Evolutionary conservation across 2,113 vertebrate species (phyloP).

Genomic region (Malurus alboscapulatus): DNA sequence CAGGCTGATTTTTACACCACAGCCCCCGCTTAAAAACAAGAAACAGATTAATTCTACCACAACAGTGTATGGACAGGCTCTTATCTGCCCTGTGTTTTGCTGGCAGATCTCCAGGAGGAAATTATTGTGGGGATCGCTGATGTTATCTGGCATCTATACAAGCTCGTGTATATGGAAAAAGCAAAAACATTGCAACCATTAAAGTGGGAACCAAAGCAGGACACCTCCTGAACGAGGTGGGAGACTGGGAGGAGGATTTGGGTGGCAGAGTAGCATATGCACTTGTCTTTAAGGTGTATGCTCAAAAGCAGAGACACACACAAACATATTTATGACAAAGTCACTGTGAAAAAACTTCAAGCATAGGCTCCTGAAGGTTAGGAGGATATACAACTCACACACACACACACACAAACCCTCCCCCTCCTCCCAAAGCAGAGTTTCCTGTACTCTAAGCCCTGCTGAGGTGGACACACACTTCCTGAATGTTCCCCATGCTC

Average conservation of each 20-base stretch:
- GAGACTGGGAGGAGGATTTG: not conserved
- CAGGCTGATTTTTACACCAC: not conserved
- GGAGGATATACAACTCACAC: not conserved
- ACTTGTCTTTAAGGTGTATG: not conserved
- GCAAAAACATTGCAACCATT: not conserved
- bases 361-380: not conserved
- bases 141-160: not conserved
- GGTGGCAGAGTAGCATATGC: not conserved
- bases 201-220: not conserved
- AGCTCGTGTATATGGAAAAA: not conserved
- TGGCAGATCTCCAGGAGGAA: constrained; percentile 32
- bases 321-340: not conserved
- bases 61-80: not conserved
- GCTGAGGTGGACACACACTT: not conserved
- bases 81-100: not conserved
- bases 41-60: not conserved
- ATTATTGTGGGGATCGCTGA: constrained; percentile 7
- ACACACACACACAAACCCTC: too few species aligned
- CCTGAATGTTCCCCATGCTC: not conserved
- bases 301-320: not conserved
- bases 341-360: not conserved
- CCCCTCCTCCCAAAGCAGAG: accelerated
- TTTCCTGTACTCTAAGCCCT: not conserved
- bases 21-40: not conserved
- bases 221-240: not conserved